Conservation (phyloP, 2,888 invertebrate species). For the Diabrotica balteata region DNA sequence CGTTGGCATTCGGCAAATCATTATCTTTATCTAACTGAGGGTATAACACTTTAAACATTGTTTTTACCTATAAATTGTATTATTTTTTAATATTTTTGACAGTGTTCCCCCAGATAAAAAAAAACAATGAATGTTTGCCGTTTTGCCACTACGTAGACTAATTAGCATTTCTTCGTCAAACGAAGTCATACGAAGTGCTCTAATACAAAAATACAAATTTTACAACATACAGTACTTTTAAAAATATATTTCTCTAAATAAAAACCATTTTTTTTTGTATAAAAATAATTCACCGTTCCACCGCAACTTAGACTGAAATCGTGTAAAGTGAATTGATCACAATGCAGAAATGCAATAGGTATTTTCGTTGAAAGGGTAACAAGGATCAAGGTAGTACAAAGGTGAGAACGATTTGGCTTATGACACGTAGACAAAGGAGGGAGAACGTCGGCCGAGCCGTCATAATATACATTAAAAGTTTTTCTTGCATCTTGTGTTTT, state of each 20-base stretch:
- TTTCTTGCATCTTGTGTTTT: slow-evolving; percentile 34
- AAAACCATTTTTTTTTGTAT: background rate
- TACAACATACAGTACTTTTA: no score
- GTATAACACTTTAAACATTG: no score
- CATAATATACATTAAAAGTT: slow-evolving; percentile 41
- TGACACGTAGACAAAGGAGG: slow-evolving; percentile 86
- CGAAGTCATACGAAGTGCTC: slow-evolving; percentile 14
- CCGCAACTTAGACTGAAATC: slow-evolving; percentile 26
- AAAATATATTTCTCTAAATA: no score
- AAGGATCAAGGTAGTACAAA: slow-evolving; percentile 57
- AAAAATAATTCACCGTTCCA: slow-evolving; percentile 37
- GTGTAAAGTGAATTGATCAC: slow-evolving; percentile 57
- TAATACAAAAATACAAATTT: slow-evolving; percentile 3
- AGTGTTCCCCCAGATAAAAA: no score
- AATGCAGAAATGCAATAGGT: slow-evolving; percentile 61
- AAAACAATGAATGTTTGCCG: no score
- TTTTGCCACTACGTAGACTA: no score
- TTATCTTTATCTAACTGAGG: no score
- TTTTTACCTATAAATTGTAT: no score
- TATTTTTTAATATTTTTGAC: no score
- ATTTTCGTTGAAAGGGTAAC: slow-evolving; percentile 42
- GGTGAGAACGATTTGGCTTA: slow-evolving; percentile 60
- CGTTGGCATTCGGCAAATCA: no score
- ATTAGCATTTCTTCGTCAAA: no score
- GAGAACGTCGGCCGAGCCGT: slow-evolving; percentile 61